Evolutionary conservation across 2,113 vertebrate species (phyloP).

Genomic region (Gymnorhina tibicen): DNA sequence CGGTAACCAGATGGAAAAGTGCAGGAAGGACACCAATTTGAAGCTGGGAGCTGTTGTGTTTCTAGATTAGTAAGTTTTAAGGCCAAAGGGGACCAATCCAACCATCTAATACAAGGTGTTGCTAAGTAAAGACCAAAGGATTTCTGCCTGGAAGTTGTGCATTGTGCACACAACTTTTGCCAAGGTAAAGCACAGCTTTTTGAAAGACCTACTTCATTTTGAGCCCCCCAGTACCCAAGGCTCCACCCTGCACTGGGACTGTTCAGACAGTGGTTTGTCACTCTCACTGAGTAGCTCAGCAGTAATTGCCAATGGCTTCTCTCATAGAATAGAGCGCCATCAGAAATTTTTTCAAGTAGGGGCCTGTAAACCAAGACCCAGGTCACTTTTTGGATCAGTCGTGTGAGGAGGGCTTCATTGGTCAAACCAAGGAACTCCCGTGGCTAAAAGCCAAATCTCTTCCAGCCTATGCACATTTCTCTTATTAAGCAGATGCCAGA

Average conservation of each 20-base stretch:
- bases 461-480: not conserved
- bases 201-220: not conserved
- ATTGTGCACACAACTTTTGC: not conserved
- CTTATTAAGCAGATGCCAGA: not conserved
- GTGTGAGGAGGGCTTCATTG: not conserved
- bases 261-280: not conserved
- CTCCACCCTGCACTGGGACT: not conserved
- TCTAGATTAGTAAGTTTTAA: not conserved
- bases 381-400: not conserved
- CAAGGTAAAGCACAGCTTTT: not conserved
- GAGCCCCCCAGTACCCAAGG: not conserved
- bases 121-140: not conserved
- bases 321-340: not conserved
- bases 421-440: not conserved
- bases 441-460: not conserved
- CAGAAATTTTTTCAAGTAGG: not conserved
- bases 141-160: not conserved
- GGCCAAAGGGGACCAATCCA: not conserved
- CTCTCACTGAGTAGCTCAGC: not conserved
- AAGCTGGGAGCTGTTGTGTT: not conserved
- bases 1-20: not conserved
- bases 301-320: not conserved
- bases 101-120: not conserved
- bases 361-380: not conserved
- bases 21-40: not conserved